Evolutionary conservation across 2,888 invertebrate genomes (phyloP).

Genomic region (Papilio elwesi): DNA sequence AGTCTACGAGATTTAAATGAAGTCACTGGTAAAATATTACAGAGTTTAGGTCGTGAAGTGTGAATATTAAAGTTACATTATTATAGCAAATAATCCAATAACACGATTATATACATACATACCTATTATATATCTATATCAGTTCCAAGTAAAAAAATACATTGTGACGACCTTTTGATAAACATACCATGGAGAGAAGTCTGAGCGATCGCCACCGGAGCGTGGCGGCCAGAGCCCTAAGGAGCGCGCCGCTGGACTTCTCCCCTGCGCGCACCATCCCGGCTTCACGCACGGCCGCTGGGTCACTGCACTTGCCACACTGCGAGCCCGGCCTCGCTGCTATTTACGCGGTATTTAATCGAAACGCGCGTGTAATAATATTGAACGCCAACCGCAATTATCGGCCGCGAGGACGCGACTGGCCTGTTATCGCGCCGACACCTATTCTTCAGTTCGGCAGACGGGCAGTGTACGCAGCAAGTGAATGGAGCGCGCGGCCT

Average conservation of each 20-base stretch:
- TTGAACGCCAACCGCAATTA: slow-evolving; percentile 74
- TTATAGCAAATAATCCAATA: background rate
- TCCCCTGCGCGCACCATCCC: slow-evolving; percentile 81
- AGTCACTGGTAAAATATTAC: slow-evolving; percentile 22
- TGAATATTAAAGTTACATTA: slow-evolving; percentile 21
- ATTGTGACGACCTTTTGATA: slow-evolving; percentile 49
- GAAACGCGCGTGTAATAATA: slow-evolving; percentile 52
- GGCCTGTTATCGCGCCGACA: slow-evolving; percentile 77
- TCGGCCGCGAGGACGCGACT: slow-evolving; percentile 79
- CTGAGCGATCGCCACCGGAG: slow-evolving; percentile 75
- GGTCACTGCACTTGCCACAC: slow-evolving; percentile 73
- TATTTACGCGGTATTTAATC: slow-evolving; percentile 43
- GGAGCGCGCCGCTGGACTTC: slow-evolving; percentile 72
- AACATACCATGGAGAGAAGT: slow-evolving; percentile 71
- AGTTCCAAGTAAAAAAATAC: background rate
- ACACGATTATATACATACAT: background rate
- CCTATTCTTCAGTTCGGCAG: slow-evolving; percentile 73
- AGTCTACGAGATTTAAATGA: slow-evolving; percentile 23
- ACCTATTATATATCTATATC: background rate
- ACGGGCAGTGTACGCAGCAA: slow-evolving; percentile 59
- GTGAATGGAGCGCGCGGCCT: slow-evolving; percentile 68
- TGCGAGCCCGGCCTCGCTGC: slow-evolving; percentile 33
- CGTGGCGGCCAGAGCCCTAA: slow-evolving; percentile 77
- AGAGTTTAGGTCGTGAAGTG: slow-evolving; percentile 5
- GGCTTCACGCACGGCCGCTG: slow-evolving; percentile 78